Percentiles rank a stretch among this genome's conserved stretches.
Evolutionary conservation across 2,797 vertebrate genomes (phyloP).

Genomic region (Apogon hyalosoma): DNA sequence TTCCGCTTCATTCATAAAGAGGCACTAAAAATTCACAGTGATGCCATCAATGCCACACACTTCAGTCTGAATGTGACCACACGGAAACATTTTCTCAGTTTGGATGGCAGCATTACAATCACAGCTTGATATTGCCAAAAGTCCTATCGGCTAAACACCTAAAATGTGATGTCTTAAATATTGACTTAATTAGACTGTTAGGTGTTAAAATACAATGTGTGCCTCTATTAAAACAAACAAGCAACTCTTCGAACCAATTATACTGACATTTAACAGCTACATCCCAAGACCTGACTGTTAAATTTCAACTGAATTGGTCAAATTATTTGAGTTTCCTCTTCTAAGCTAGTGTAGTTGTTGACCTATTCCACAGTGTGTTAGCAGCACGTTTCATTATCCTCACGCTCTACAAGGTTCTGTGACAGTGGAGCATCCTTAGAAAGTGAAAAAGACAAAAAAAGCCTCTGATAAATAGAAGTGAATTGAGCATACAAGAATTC

Average conservation of each 20-base stretch:
- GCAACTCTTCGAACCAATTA: background rate
- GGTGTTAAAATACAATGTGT: slow-evolving; percentile 6
- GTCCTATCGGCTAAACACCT: background rate
- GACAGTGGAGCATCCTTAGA: background rate
- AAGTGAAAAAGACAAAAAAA: background rate
- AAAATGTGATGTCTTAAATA: slow-evolving; percentile 13
- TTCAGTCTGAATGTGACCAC: background rate
- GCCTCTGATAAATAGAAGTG: background rate
- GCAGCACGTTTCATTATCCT: slow-evolving; percentile 30
- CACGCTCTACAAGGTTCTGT: slow-evolving; percentile 11
- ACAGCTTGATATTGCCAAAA: background rate
- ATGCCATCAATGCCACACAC: slow-evolving; percentile 22
- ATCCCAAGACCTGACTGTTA: too few relatives aligned
- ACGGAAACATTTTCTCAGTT: background rate
- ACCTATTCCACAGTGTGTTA: slow-evolving; percentile 29
- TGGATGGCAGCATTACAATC: background rate
- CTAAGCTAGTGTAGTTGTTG: too few relatives aligned
- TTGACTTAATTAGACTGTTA: slow-evolving; percentile 4
- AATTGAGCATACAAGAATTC: slow-evolving; percentile 21
- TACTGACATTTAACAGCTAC: background rate
- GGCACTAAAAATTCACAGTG: slow-evolving; percentile 77
- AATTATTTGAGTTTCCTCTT: too few relatives aligned
- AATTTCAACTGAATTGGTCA: too few relatives aligned
- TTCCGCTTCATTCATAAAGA: slow-evolving; percentile 11
- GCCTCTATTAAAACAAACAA: background rate